Conservation (phyloP, 2,797 vertebrate species). For the Cyclura pinguis region DNA sequence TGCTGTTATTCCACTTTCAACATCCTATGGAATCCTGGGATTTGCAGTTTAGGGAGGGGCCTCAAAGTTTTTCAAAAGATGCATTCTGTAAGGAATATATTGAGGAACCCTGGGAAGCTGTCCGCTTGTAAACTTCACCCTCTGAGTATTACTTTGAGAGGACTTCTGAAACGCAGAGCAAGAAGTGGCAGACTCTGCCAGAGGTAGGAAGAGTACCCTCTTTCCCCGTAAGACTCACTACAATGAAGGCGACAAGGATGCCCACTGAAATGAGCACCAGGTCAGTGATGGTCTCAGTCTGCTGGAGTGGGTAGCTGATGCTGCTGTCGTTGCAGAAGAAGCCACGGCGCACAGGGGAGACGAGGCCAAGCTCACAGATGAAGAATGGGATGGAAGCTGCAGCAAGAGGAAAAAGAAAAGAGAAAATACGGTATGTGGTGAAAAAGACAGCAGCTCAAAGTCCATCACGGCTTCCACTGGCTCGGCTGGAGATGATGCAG, state of each 20-base stretch:
- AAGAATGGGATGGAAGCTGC: conserved; percentile 87
- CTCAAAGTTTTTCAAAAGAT: not conserved
- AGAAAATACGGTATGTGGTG: no score
- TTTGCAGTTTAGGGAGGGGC: no score
- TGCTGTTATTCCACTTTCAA: no score
- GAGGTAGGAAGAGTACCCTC: not conserved
- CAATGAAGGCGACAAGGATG: conserved; percentile 81
- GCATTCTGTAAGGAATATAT: no score
- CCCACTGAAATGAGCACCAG: conserved; percentile 80
- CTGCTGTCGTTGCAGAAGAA: conserved; percentile 86
- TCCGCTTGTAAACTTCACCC: not conserved
- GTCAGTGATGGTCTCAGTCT: conserved; percentile 80
- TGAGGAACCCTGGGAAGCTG: no score
- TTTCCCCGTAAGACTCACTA: conserved; percentile 71
- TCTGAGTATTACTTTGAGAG: not conserved
- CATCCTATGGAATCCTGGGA: no score
- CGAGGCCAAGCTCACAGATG: conserved; percentile 82
- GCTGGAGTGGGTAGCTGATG: conserved; percentile 81
- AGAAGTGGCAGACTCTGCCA: no score
- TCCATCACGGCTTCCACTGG: not conserved
- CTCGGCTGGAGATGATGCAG: not conserved
- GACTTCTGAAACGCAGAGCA: no score
- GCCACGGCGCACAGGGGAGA: conserved; percentile 80
- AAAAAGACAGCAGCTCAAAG: not conserved
- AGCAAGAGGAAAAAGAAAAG: not conserved